Conservation (phyloP, 2,888 invertebrate species). For the Tetramorium bicarinatum region DNA sequence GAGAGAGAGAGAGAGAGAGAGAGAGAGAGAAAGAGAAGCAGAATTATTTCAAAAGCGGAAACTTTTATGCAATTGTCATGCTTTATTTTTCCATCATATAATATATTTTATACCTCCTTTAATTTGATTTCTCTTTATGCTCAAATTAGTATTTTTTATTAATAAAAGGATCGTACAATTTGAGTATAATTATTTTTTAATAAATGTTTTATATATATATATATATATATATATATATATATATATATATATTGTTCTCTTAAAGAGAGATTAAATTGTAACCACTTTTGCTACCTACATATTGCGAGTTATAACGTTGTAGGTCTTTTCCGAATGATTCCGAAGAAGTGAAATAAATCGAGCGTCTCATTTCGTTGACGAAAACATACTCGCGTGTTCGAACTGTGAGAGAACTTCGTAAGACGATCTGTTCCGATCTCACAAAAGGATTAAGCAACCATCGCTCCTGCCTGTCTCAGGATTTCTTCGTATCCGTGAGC, state of each 20-base stretch:
- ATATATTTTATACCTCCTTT: conserved; percentile 58
- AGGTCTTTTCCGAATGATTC: not conserved
- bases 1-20: not conserved
- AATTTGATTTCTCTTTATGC: conserved; percentile 63
- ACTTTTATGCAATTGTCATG: conserved; percentile 63
- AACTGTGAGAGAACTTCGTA: conserved; percentile 25
- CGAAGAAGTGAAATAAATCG: not conserved
- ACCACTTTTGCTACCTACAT: not conserved
- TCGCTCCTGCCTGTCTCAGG: conserved; percentile 86
- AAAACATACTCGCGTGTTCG: conserved; percentile 17
- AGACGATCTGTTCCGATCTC: conserved; percentile 52
- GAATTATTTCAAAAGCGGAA: conserved; percentile 64
- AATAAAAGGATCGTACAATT: not conserved
- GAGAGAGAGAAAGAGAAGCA: not conserved
- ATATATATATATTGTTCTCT: not conserved
- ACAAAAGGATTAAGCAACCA: conserved; percentile 57
- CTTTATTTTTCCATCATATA: conserved; percentile 47
- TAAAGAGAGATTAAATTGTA: not conserved
- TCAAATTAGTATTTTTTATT: conserved; percentile 25
- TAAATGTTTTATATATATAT: not conserved
- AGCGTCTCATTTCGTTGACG: conserved; percentile 16
- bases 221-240: not conserved
- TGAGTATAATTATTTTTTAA: not conserved
- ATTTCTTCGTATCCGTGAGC: conserved; percentile 74
- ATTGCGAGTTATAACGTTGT: not conserved